These are phyloP conservation scores for Zaprionus taronus DNA, from an alignment of 1,140 invertebrate species.

Conservation along the genomic window DNA sequence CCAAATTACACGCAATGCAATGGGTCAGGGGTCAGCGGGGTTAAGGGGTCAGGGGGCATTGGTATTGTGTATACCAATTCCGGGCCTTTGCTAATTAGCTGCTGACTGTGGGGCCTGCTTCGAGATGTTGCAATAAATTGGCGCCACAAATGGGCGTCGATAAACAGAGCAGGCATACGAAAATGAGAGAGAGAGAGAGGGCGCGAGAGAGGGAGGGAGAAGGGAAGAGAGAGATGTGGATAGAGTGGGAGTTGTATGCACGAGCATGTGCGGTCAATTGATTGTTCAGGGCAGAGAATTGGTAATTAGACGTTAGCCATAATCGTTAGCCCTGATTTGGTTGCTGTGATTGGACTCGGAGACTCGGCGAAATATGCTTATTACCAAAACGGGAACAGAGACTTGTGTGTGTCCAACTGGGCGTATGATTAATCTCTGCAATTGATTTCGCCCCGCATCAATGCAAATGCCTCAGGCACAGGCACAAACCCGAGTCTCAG, in stretches of 20 bases:
- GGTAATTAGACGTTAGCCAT: constrained; percentile 30
- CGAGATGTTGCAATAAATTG: constrained; percentile 46
- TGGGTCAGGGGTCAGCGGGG: neutral
- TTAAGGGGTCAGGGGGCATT: neutral
- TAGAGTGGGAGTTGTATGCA: neutral
- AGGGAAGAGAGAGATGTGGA: neutral
- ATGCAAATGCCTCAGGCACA: neutral
- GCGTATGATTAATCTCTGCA: constrained; percentile 16
- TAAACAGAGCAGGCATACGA: constrained; percentile 10
- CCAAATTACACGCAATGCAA: constrained; percentile 42
- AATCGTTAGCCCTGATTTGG: constrained; percentile 18
- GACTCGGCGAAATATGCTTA: neutral
- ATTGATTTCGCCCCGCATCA: neutral
- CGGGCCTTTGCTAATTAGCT: constrained; percentile 36
- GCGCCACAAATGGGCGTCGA: constrained; percentile 22
- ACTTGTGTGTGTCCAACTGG: constrained; percentile 4
- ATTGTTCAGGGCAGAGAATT: constrained; percentile 32
- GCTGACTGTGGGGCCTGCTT: neutral
- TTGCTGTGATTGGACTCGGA: neutral
- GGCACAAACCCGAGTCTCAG: no score
- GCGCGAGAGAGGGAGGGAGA: neutral
- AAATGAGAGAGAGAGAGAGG: neutral
- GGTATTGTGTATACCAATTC: constrained; percentile 21
- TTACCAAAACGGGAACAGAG: neutral
- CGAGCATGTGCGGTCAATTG: constrained; percentile 16